Evolutionary conservation across 2,797 vertebrate species (phyloP), one percentile per base, ranked within the genome.

Genomic region (Myotis findleyi): DNA sequence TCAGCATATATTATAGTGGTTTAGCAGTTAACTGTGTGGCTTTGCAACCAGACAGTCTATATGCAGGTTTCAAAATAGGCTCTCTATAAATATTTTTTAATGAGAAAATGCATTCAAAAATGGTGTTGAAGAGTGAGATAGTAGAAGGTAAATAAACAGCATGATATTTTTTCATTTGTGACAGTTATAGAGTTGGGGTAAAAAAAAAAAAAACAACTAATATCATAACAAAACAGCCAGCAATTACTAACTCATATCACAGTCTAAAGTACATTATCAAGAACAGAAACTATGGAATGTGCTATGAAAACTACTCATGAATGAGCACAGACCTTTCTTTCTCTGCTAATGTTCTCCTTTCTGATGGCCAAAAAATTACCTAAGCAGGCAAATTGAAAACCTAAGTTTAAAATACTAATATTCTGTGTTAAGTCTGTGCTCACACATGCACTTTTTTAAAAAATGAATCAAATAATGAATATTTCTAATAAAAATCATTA

Each of bases 51-150:
- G 18, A 64, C 4, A 38, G 36, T 38, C 12, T 47, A 5, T 51
- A 49, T 72, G 41, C 76, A 80, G 18, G 10, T 80, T 84, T 59
- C 47, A 94, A n/a, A 71, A 51, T 18, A 80, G 12, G 6, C 64
- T 77, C 33, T 72, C 44, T 7, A 76, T 33, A 81, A 94, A 79
- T 87, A 80, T 76, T 82, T 71, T 82, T 33, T 76, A 89, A 51
- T 85, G 41, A 76, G n/a, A n/a, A 95, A 87, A 90, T 23, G 5
- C 36, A 72, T 71, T 79, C 44, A 27, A 44, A 30, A 73, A 41
- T 41, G 6, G 10, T 38, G 33, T 57, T 57, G n/a, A 90, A 83
- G 51, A 89, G 33, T 9, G 47, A 11, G 47, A 55, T 2, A 59
- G 30, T 17, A 93, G n/a, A 77, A 83, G 33, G 12, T 69, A 21